Conservation (phyloP, 2,888 invertebrate species). For the Peribatodes rhomboidaria region DNA sequence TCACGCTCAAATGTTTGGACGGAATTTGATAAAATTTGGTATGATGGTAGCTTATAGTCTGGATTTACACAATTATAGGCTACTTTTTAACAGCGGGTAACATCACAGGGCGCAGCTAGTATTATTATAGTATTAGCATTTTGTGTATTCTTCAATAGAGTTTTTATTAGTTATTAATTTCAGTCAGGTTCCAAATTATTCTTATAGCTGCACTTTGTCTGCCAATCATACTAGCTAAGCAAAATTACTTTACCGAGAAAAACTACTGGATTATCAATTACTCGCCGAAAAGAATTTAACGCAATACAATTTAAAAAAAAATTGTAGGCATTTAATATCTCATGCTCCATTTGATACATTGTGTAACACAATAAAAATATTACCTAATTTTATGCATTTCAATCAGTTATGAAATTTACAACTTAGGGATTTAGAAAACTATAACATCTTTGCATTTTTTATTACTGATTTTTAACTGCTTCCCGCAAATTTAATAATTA, state of each 20-base stretch:
- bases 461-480: not conserved
- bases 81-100: too few relatives aligned
- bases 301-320: not conserved
- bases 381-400: not conserved
- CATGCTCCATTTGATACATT: slow-evolving; percentile 5
- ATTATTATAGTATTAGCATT: not conserved
- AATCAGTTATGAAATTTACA: not conserved
- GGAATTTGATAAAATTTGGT: too few relatives aligned
- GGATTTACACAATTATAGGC: too few relatives aligned
- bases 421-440: not conserved
- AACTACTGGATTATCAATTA: slow-evolving; percentile 2
- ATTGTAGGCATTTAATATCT: not conserved
- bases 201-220: not conserved
- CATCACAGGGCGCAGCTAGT: too few relatives aligned
- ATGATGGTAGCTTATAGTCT: too few relatives aligned
- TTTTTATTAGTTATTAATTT: too few relatives aligned
- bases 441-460: not conserved
- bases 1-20: too few relatives aligned
- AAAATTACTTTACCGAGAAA: not conserved
- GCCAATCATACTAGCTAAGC: slow-evolving; percentile 1
- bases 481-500: too few relatives aligned
- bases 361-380: not conserved
- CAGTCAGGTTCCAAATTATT: too few relatives aligned
- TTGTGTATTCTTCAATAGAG: not conserved
- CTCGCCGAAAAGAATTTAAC: slow-evolving; percentile 2